Conservation (phyloP, 2,797 vertebrate genomes). For the Dicrostonyx torquatus region DNA sequence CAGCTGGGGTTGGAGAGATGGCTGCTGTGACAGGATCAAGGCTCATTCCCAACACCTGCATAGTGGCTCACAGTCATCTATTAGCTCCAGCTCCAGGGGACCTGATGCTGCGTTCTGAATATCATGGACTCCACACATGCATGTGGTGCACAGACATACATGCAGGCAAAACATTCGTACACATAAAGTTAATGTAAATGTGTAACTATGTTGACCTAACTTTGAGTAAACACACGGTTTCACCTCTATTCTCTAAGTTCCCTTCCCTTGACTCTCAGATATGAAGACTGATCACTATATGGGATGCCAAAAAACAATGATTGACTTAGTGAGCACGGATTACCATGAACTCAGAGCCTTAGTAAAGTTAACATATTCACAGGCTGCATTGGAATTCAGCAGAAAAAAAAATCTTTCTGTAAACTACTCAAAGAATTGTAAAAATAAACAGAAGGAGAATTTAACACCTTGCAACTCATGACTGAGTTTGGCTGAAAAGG, state of each 20-base stretch:
- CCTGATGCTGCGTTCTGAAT: not conserved
- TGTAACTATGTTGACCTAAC: not conserved
- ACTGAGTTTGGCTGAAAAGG: constrained; percentile 71
- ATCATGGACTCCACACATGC: not conserved
- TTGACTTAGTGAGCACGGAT: not conserved
- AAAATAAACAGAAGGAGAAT: not conserved
- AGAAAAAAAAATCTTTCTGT: constrained; percentile 41
- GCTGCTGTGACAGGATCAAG: not conserved
- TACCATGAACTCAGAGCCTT: not conserved
- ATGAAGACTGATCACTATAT: not conserved
- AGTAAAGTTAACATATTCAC: not conserved
- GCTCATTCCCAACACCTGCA: not conserved
- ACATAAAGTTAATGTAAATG: not conserved
- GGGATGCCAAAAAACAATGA: not conserved
- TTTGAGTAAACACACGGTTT: not conserved
- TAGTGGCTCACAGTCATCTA: not conserved
- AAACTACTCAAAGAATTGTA: not conserved
- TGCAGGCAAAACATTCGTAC: not conserved
- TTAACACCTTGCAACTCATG: too few relatives aligned
- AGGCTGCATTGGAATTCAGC: not conserved
- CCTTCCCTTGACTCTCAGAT: not conserved
- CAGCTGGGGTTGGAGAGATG: not conserved
- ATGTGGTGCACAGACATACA: not conserved
- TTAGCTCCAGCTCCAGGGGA: not conserved
- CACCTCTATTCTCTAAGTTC: not conserved